Base-by-base conservation (phyloP, 2,797 vertebrate species). In the Cuniculus paca region DNA sequence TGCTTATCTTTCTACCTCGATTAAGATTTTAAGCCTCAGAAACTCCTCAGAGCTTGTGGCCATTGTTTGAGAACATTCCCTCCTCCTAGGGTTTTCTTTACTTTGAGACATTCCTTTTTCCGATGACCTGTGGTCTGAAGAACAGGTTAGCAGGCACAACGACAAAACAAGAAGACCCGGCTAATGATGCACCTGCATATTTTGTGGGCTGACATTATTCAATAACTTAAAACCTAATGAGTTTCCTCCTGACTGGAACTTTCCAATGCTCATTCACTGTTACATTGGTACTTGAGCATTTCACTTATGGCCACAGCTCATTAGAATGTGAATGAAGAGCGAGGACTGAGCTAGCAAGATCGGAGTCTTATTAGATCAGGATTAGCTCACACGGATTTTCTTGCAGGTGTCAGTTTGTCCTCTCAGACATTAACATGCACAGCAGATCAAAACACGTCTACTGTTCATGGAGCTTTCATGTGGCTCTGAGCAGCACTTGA, bases 231-330 rank as follows among this genome's bases (percentile, higher is more conserved):
- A 95, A 61, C 54, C 16, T 77, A 91, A 84, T 89, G 81, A 96
- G 91, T 84, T 96, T 96, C 84, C 60, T 79, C 58, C 65, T 91
- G 84, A 90, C 31, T 82, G 95, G 94, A 96, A 83, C 26, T 95
- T 95, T 87, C 72, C 80, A 10, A 92, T 90, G 80, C 54, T 96
- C 85, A 95, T 58, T 77, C 11, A 74, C 81, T 77, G 74, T 86
- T 88, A 90, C 13, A 81, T 58, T 82, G 34, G 54, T 81, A 82
- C 3, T 77, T 93, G 95, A 93, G 94, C 9, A 97, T 90, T 96
- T 58, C 39, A 60, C 11, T 92, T 96, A 88, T 96, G 83, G 50
- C 48, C 52, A 84, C 39, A 93, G 65, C 2, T 54, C 42, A 90
- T 75, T 97, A 52, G 95, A 91, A 54, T 94, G 39, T 93, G 97